A percentile compares a stretch with the other conserved stretches of the same genome.
Evolutionary conservation across 2,888 invertebrate species (phyloP).

Genomic region (Drosophila kanekoi): DNA sequence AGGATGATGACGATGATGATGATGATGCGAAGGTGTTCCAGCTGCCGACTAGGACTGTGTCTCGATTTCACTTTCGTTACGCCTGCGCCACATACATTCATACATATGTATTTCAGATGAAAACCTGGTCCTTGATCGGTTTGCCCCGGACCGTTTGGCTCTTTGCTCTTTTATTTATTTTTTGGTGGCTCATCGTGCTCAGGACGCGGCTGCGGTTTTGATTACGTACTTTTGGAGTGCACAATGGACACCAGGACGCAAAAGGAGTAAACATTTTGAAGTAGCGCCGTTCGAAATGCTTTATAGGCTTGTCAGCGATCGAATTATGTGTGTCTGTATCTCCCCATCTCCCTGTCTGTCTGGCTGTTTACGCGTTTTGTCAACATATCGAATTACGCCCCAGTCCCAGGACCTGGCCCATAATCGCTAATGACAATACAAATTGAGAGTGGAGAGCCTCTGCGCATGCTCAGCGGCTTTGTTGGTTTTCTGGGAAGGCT

Average conservation of each 20-base stretch:
- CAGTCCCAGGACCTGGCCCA: slow-evolving; percentile 47
- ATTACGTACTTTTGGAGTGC: slow-evolving; percentile 71
- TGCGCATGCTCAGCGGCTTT: slow-evolving; percentile 49
- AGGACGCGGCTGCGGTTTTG: slow-evolving; percentile 64
- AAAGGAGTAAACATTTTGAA: slow-evolving; percentile 80
- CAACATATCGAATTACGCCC: slow-evolving; percentile 78
- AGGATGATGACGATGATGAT: slow-evolving; percentile 26
- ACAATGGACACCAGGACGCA: slow-evolving; percentile 49
- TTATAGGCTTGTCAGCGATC: slow-evolving; percentile 77
- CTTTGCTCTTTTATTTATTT: slow-evolving; percentile 27
- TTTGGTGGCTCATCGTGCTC: slow-evolving; percentile 45
- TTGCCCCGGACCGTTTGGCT: neutral
- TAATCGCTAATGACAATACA: slow-evolving; percentile 80
- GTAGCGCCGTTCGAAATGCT: slow-evolving; percentile 76
- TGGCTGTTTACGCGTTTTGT: slow-evolving; percentile 64
- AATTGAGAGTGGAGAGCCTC: slow-evolving; percentile 62
- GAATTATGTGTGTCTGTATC: slow-evolving; percentile 24
- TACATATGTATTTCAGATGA: slow-evolving; percentile 62
- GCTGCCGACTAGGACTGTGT: slow-evolving; percentile 65
- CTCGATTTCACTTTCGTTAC: slow-evolving; percentile 82
- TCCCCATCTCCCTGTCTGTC: slow-evolving; percentile 20
- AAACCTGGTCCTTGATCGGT: slow-evolving; percentile 55
- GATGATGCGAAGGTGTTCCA: slow-evolving; percentile 77
- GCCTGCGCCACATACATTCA: slow-evolving; percentile 57
- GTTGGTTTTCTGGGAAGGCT: slow-evolving; percentile 65